These are phyloP conservation scores for Cheumatopsyche charites DNA, from an alignment of 1,140 invertebrate species.

Conservation along the genomic window DNA sequence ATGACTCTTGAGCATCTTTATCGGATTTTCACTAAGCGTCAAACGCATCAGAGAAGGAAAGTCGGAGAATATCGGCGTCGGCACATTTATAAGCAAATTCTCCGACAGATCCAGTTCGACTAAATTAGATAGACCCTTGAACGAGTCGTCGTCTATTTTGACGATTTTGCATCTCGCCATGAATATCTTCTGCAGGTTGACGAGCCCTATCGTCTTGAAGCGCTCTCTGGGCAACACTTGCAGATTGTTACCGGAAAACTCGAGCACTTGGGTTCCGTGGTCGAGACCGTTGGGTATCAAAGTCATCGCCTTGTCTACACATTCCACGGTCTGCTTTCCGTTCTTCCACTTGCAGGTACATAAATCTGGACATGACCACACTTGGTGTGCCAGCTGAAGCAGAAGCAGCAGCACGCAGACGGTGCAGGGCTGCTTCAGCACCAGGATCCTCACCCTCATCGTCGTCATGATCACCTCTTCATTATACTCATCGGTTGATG, in stretches of 20 bases:
- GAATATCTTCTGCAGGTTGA: constrained; percentile 88
- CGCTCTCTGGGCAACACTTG: constrained; percentile 75
- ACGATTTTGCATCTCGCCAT: constrained; percentile 76
- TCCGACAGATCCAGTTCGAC: constrained; percentile 87
- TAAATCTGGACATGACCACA: constrained; percentile 71
- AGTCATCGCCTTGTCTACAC: constrained; percentile 74
- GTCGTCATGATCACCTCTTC: constrained; percentile 10
- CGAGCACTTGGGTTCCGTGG: constrained; percentile 86
- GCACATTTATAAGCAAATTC: constrained; percentile 78
- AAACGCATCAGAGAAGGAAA: constrained; percentile 82
- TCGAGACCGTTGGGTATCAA: constrained; percentile 81
- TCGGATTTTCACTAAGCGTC: constrained; percentile 80
- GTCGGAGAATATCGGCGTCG: constrained; percentile 76
- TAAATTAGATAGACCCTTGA: constrained; percentile 82
- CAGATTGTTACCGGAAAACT: constrained; percentile 82
- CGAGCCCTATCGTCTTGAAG: constrained; percentile 76
- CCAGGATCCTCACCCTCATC: background rate
- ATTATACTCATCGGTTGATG: background rate
- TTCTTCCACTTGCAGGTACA: constrained; percentile 92
- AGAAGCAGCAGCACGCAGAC: constrained; percentile 34
- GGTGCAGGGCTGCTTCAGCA: constrained; percentile 15
- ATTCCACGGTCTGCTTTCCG: constrained; percentile 89
- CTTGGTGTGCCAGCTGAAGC: constrained; percentile 49
- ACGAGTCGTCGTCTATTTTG: constrained; percentile 77
- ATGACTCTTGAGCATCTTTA: constrained; percentile 70